Base-by-base conservation (phyloP, 2,113 vertebrate genomes). In the Poecile atricapillus region DNA sequence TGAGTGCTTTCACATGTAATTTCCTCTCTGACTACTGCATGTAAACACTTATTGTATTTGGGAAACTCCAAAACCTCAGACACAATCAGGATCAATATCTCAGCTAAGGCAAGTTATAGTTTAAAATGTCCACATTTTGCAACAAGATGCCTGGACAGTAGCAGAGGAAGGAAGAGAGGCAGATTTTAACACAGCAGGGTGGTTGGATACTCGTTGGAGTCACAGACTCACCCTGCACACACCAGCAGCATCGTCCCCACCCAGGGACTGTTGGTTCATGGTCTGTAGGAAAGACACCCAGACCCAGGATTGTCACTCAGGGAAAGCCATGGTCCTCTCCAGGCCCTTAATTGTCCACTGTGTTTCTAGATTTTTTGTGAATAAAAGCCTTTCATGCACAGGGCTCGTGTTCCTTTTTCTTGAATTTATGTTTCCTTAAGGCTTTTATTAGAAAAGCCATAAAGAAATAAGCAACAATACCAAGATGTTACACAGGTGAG, bases 1-100 rank as follows among this genome's bases (percentile, higher is more conserved):
- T 96, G 96, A 98, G 97, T 82, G 95, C 98, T 98, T 98, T 98
- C 96, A 98, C 97, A 97, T 98, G 98, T 87, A 98, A 98, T 98
- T 97, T 98, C 97, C 97, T 95, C 96, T 90, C 94, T 16, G 95
- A 98, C 98, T 98, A 96, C 98, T 97, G 97, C 98, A 58, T 97
- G 97, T 98, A 98, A 98, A 98, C 98, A 98, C 82, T 94, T 98
- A 97, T 97, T 97, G 96, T 96, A 89, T 97, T 96, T 97, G 97
- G 96, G 94, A 97, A 96, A 96, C 96, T 98, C 98, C 97, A 95
- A 96, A 65, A 74, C 60, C 87, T 89, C 52, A 71, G 37, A 13
- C 83, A 89, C 49, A 87, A 76, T 85, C 96, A 91, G 84, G 95
- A 96, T 97, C 95, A 74, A 97, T 97, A 96, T 86, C 94, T 91